These are phyloP conservation scores for Lacanobia wlatinum DNA, from an alignment of 2,888 invertebrate species.

Conservation along the genomic window DNA sequence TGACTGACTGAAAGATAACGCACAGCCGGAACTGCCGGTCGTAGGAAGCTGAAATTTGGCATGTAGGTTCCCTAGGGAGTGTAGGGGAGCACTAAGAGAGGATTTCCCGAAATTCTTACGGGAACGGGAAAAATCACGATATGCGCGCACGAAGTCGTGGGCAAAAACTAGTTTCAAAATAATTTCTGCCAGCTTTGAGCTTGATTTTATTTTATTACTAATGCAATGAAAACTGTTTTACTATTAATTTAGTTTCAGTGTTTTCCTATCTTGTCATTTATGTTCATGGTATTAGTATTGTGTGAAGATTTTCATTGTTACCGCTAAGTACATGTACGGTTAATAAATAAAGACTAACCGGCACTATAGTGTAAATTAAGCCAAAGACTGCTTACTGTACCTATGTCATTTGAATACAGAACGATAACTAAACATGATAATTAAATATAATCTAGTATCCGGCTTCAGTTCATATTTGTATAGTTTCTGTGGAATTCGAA, in stretches of 20 bases:
- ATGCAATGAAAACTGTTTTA: no score
- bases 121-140: no score
- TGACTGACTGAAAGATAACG: no score
- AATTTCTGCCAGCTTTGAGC: no score
- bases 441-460: slow-evolving; percentile 27
- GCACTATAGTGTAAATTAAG: slow-evolving; percentile 33
- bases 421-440: slow-evolving; percentile 39
- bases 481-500: background rate
- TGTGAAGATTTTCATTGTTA: slow-evolving; percentile 21
- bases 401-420: slow-evolving; percentile 34
- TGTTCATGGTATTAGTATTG: background rate
- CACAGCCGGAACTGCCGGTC: no score
- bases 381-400: background rate
- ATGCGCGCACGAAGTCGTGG: no score
- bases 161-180: no score
- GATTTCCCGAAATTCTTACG: no score
- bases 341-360: background rate
- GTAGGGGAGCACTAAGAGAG: no score
- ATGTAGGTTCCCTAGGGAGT: no score
- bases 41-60: no score
- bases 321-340: background rate
- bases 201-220: no score
- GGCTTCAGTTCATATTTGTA: slow-evolving; percentile 9
- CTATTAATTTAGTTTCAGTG: background rate
- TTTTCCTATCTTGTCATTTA: background rate